Conservation (phyloP, 2,113 vertebrate genomes). For the Balaenoptera acutorostrata region DNA sequence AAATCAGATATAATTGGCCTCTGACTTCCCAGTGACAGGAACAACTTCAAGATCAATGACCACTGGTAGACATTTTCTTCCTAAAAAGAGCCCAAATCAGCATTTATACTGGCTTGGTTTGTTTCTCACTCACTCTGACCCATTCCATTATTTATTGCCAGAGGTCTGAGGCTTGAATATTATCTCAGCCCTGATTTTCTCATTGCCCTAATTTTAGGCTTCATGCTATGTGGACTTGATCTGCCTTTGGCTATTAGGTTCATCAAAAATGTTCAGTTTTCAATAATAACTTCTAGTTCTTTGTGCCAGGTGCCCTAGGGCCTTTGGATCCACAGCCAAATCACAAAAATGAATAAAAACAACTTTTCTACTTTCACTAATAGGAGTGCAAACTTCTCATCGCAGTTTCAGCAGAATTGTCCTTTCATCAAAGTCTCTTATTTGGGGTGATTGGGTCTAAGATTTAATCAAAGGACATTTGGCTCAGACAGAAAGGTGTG, state of each 20-base stretch:
- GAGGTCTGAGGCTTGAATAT: background rate
- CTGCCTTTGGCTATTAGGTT: slow-evolving; percentile 30
- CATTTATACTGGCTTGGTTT: background rate
- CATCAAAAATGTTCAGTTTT: slow-evolving; percentile 34
- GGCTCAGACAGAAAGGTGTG: background rate
- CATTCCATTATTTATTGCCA: slow-evolving; percentile 16
- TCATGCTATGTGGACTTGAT: background rate
- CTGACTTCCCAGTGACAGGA: background rate
- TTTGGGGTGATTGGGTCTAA: background rate
- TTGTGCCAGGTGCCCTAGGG: background rate
- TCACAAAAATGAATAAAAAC: slow-evolving; percentile 34
- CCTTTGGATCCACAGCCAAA: slow-evolving; percentile 30
- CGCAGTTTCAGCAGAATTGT: background rate
- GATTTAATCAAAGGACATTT: slow-evolving; percentile 39
- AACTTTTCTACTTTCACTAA: slow-evolving; percentile 35
- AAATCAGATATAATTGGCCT: background rate
- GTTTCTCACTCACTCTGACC: background rate
- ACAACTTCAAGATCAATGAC: background rate
- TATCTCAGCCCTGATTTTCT: background rate
- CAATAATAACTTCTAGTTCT: slow-evolving; percentile 43
- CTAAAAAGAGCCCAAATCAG: background rate
- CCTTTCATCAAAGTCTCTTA: slow-evolving; percentile 42
- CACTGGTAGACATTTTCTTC: background rate
- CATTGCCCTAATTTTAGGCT: background rate
- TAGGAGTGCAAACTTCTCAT: slow-evolving; percentile 27